Base-by-base conservation (phyloP, 2,113 vertebrate species). In the Gobius niger region DNA sequence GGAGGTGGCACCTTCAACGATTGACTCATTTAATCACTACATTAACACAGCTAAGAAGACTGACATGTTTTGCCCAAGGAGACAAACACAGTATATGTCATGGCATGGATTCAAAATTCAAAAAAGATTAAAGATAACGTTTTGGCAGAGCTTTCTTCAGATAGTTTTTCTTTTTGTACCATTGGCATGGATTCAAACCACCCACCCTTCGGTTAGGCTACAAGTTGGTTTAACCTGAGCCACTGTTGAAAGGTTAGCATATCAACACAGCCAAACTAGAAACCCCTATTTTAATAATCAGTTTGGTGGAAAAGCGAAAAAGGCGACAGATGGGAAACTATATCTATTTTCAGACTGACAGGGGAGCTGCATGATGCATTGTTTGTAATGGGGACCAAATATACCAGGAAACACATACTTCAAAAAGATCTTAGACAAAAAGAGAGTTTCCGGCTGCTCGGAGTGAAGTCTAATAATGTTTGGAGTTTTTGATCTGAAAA, bases 391-490 rank as follows among this genome's bases (percentile, higher is more conserved):
- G 40, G 24, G 34, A n/a, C 34, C 34, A 60, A 42, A 41, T 18
- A 16, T 10, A 19, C 11, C 16, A 70, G 59, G 11, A n/a, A 67
- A 74, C 64, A 72, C 57, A 56, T 4, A 16, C 60, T 44, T 44
- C 15, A 40, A 10, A 7, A n/a, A 57, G 68, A 72, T 75, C 62
- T 73, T 67, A 78, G 67, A 79, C 73, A 71, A 70, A 75, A 68
- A 67, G 63, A 78, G 69, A 34, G 60, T 60, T 74, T 77, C 51
- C 70, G 69, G 70, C 53, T 69, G 76, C 75, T 72, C 73, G 15
- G 76, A 78, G 60, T 67, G 75, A 70, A 60, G 76, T 18, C 50
- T 74, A 82, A 84, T 73, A 75, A 78, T 44, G 47, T 34, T 16
- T 76, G 73, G 70, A 79, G 82, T 13, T 12, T 53, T 69, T 41